Percentiles rank a stretch among this genome's conserved stretches.
Conservation (phyloP, 2,888 invertebrate genomes). For the Leptogaster cylindrica region DNA sequence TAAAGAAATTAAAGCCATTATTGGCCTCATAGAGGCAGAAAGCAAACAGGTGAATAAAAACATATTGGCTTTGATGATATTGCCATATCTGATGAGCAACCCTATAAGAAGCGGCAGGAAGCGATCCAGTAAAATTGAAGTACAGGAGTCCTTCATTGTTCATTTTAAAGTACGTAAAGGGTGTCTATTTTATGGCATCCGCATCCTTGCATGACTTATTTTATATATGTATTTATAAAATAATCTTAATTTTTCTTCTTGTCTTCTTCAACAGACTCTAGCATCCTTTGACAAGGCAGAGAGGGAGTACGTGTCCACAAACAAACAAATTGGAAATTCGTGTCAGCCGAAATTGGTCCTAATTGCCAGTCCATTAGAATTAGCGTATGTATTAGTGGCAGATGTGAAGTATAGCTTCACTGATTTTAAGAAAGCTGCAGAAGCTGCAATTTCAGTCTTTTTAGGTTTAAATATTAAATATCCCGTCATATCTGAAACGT, state of each 20-base stretch:
- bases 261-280: background rate
- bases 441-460: conserved; percentile 2
- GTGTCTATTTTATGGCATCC: background rate
- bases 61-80: too few species aligned
- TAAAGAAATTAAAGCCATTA: too few species aligned
- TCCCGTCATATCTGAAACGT: background rate
- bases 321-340: background rate
- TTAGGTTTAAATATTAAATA: background rate
- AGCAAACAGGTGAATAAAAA: too few species aligned
- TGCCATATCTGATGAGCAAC: too few species aligned
- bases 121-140: background rate
- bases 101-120: too few species aligned
- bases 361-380: background rate
- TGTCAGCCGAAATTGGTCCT: background rate
- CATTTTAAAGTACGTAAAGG: background rate
- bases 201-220: background rate
- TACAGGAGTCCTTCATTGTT: conserved; percentile 3
- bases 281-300: background rate
- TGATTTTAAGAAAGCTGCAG: background rate
- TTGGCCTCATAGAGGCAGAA: too few species aligned
- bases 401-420: background rate
- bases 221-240: too few species aligned
- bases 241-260: background rate
- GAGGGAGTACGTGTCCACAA: background rate
- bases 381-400: background rate